These are phyloP conservation scores for Cyclura pinguis DNA, from an alignment of 2,797 vertebrate genomes.

Conservation along the genomic window DNA sequence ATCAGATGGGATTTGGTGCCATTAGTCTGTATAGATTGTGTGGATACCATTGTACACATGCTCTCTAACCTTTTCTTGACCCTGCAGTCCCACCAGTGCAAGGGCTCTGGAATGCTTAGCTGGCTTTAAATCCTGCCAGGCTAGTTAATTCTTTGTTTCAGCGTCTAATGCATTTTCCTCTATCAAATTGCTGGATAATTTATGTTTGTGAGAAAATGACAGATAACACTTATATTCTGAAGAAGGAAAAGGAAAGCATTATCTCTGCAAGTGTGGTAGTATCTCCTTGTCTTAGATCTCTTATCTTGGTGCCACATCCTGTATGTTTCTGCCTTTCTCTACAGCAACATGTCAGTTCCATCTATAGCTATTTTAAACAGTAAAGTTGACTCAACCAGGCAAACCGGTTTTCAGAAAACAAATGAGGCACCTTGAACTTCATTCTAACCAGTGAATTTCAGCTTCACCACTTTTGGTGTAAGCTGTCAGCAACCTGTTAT, in stretches of 20 bases:
- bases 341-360: background rate
- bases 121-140: slow-evolving; percentile 57
- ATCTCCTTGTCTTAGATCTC: background rate
- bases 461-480: slow-evolving; percentile 27
- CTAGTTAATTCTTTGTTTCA: slow-evolving; percentile 40
- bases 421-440: background rate
- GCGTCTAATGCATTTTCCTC: slow-evolving; percentile 1
- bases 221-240: background rate
- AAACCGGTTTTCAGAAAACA: slow-evolving; percentile 69
- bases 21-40: slow-evolving; percentile 1
- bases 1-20: too few relatives aligned
- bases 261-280: background rate
- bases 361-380: slow-evolving; percentile 26
- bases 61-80: slow-evolving; percentile 41
- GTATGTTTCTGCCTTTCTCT: background rate
- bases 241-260: background rate
- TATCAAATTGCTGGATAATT: slow-evolving; percentile 28
- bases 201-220: background rate
- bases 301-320: rapidly evolving
- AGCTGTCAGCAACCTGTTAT: slow-evolving; percentile 25
- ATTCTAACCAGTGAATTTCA: slow-evolving; percentile 30
- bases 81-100: slow-evolving; percentile 6
- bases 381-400: slow-evolving; percentile 51
- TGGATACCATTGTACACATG: background rate
- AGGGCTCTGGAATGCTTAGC: slow-evolving; percentile 44